These are phyloP conservation scores for Macrophya annulata DNA, from an alignment of 2,888 invertebrate species.

Conservation along the genomic window DNA sequence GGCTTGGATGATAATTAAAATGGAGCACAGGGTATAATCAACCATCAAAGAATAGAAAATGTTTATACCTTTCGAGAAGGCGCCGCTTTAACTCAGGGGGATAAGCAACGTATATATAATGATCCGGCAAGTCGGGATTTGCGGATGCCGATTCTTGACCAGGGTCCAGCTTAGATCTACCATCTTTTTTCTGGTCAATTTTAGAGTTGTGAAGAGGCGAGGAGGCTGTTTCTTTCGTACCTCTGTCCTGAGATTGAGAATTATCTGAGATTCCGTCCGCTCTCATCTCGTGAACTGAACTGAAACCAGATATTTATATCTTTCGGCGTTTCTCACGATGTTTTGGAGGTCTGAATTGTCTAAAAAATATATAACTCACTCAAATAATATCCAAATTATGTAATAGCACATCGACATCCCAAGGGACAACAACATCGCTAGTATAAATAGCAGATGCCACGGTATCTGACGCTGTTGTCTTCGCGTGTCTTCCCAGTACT, in stretches of 20 bases:
- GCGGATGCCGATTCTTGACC: conserved; percentile 68
- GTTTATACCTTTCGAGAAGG: conserved; percentile 88
- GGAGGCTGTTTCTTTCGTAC: not conserved
- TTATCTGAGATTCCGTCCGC: conserved; percentile 81
- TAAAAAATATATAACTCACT: conserved; percentile 84
- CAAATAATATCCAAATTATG: conserved; percentile 95
- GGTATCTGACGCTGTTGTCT: conserved; percentile 90
- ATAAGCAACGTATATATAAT: conserved; percentile 94
- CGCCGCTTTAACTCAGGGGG: conserved; percentile 93
- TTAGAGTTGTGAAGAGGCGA: conserved; percentile 42
- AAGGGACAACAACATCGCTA: conserved; percentile 90
- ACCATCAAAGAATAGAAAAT: not conserved
- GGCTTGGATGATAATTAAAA: no score
- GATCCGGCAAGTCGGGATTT: conserved; percentile 78
- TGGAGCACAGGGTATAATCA: no score
- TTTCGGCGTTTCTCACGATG: not conserved
- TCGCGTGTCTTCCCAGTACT: conserved; percentile 93
- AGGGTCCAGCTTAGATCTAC: conserved; percentile 68
- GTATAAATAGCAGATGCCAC: conserved; percentile 89
- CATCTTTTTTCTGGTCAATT: conserved; percentile 67
- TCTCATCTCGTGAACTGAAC: conserved; percentile 84
- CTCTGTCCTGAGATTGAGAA: conserved; percentile 63
- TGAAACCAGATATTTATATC: not conserved
- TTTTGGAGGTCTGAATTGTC: not conserved
- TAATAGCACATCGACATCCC: conserved; percentile 95